Conservation (phyloP, 2,888 invertebrate species). For the Parapristionchus giblindavisi region DNA sequence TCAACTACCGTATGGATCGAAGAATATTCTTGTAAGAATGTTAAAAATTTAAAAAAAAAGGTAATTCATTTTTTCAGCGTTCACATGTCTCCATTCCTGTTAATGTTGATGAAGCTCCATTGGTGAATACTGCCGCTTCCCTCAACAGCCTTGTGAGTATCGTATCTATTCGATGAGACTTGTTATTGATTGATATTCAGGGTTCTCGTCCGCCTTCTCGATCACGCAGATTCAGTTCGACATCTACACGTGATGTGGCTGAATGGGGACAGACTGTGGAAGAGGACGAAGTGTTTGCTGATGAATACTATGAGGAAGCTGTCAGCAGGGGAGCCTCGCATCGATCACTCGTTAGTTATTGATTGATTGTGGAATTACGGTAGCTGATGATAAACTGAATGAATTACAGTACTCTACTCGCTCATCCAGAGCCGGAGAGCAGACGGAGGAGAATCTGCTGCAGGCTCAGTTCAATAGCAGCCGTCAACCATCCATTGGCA, state of each 20-base stretch:
- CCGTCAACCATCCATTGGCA: background rate
- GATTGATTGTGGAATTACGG: background rate
- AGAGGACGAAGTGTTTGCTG: constrained; percentile 15
- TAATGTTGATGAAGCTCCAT: background rate
- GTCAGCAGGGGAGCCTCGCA: constrained; percentile 22
- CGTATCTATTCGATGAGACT: background rate
- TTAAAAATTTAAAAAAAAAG: background rate
- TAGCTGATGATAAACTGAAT: background rate
- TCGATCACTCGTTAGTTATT: constrained; percentile 18
- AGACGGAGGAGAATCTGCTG: constrained; percentile 37
- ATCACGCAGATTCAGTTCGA: constrained; percentile 2
- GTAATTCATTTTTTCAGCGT: background rate
- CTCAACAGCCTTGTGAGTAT: background rate
- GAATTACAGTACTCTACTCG: constrained; percentile 32
- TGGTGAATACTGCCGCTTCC: background rate
- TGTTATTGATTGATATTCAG: background rate
- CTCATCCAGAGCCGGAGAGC: constrained; percentile 28
- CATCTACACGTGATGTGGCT: constrained; percentile 22
- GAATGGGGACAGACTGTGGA: constrained; percentile 25
- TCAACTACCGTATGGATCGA: no score
- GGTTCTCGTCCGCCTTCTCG: constrained; percentile 1
- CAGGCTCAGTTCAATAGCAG: constrained; percentile 26
- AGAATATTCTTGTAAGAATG: background rate
- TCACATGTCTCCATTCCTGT: background rate
- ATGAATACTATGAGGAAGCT: constrained; percentile 10